phyloP scores from a whole-genome alignment of 2,797 vertebrate genomes.

The Peromyscus eremicus region DNA sequence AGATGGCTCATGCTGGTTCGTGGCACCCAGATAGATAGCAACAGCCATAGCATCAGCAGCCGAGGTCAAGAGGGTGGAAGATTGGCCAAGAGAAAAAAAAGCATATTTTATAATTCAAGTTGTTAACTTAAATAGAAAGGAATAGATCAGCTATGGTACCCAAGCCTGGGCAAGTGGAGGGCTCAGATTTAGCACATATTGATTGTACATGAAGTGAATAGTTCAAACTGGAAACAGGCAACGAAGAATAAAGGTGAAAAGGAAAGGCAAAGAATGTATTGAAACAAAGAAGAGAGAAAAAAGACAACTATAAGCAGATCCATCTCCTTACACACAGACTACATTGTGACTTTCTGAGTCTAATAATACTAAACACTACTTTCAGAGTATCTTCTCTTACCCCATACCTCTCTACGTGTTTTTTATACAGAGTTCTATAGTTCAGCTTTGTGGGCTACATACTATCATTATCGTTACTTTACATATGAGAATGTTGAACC shows the following conservation, averaged over 20 bases:
- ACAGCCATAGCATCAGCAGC: neutral
- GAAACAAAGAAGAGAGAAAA: neutral
- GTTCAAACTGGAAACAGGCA: neutral
- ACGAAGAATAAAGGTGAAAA: constrained; percentile 18
- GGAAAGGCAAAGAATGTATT: neutral
- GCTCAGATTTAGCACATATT: neutral
- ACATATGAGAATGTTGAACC: neutral
- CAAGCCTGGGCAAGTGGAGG: neutral
- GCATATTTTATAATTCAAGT: neutral
- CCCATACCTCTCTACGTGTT: neutral
- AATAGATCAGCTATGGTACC: neutral
- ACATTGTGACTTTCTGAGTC: neutral
- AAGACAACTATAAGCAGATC: neutral
- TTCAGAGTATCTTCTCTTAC: neutral
- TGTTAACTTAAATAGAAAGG: constrained; percentile 42
- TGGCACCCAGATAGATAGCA: neutral
- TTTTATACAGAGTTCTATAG: neutral
- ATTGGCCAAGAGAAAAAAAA: constrained; percentile 5
- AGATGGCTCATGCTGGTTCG: neutral
- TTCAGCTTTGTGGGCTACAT: neutral
- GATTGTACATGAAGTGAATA: neutral
- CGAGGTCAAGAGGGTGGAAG: neutral
- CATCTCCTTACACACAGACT: neutral
- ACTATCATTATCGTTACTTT: neutral
- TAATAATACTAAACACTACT: neutral